Evolutionary conservation across 1,140 invertebrate genomes (phyloP).

Genomic region (Copidosoma floridanum): DNA sequence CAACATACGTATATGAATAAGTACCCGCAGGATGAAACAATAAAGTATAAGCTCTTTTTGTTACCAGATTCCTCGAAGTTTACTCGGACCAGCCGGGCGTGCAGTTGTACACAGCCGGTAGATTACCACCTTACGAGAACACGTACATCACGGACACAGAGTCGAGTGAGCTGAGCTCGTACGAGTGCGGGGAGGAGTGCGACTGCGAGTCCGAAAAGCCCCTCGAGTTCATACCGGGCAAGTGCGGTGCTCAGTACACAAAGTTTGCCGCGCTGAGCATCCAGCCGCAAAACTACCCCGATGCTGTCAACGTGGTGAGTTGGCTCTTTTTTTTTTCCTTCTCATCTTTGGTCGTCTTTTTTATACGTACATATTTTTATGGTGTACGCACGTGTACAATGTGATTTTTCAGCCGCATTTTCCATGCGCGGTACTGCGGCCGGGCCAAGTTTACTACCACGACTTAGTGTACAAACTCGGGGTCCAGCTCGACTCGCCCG

Average conservation of each 20-base stretch:
- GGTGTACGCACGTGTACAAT: too few species aligned
- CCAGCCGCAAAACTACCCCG: conserved; percentile 87
- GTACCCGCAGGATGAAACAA: too few species aligned
- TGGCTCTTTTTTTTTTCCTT: too few species aligned
- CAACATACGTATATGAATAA: too few species aligned
- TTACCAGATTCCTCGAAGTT: conserved; percentile 68
- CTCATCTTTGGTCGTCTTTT: too few species aligned
- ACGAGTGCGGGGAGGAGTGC: background rate
- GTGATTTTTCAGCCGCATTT: conserved; percentile 68
- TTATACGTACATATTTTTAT: too few species aligned
- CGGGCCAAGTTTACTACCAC: conserved; percentile 71
- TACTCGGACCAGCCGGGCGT: conserved; percentile 82
- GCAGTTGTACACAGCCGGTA: conserved; percentile 84
- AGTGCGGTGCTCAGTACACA: conserved; percentile 66
- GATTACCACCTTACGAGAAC: conserved; percentile 59
- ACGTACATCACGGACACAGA: background rate
- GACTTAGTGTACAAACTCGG: conserved; percentile 62
- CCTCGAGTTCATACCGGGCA: conserved; percentile 61
- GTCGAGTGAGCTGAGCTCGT: background rate
- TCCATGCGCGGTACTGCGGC: conserved; percentile 66
- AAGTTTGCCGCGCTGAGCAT: conserved; percentile 80
- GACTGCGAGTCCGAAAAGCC: conserved; percentile 7
- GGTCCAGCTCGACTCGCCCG: conserved; percentile 39
- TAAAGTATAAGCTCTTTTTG: conserved; percentile 4
- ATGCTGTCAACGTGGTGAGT: conserved; percentile 77